Evolutionary conservation across 2,113 vertebrate genomes (phyloP).

Genomic region (Alces alces): DNA sequence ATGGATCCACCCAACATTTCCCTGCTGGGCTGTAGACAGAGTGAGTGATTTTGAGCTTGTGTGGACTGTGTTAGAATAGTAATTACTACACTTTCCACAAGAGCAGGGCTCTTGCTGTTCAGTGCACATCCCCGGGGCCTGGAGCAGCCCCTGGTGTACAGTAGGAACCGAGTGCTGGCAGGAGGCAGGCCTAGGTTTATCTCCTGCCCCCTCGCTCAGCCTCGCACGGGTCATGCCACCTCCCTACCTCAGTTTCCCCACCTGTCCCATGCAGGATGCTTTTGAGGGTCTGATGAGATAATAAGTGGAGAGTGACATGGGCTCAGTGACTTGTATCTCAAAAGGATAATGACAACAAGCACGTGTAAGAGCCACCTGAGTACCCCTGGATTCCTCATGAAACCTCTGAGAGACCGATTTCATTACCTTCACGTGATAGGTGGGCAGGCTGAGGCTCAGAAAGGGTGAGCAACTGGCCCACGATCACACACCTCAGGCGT

Average conservation of each 20-base stretch:
- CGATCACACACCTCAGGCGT: background rate
- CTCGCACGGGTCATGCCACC: accelerated
- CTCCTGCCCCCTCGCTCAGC: background rate
- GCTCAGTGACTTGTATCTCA: background rate
- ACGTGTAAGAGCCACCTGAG: accelerated
- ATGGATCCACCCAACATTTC: accelerated
- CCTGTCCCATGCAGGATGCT: background rate
- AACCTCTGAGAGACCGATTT: background rate
- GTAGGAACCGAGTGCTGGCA: background rate
- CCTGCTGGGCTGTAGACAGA: background rate
- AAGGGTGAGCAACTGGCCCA: background rate
- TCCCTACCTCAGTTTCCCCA: background rate
- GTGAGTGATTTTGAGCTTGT: accelerated
- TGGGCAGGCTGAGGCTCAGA: background rate
- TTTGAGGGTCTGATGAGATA: background rate
- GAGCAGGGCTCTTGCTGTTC: background rate
- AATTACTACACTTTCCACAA: accelerated
- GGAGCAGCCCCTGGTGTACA: accelerated
- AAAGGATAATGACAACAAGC: accelerated
- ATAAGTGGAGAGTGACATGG: accelerated
- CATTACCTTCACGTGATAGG: background rate
- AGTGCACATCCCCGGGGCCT: accelerated
- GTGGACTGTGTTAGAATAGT: too few species aligned
- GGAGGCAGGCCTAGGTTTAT: background rate
- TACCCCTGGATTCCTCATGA: background rate